Base-by-base conservation (phyloP, 2,113 vertebrate species). In the Seriola quinqueradiata region DNA sequence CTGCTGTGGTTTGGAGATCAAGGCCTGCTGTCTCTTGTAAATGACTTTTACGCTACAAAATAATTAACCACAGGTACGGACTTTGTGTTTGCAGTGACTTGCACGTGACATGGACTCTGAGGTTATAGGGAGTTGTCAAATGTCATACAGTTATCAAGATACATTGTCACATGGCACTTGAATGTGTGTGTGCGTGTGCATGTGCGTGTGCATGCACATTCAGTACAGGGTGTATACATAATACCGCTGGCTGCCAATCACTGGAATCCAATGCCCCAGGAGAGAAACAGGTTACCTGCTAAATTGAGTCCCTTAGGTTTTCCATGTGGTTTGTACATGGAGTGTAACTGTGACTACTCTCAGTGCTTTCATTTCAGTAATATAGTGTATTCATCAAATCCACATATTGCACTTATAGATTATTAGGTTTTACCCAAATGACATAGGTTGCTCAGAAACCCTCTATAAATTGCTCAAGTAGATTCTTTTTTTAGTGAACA, bases 231-330 rank as follows among this genome's bases (percentile, higher is more conserved):
- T 79, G 40, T 68, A 48, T 65, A 81, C 75, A 77, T 21, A 28
- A 58, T 76, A 68, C 70, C 75, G 66, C 55, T 21, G n/a, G 70
- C 86, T 88, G 87, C 75, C 90, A 89, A 77, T 92, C 90, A 90
- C 58, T 61, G 32, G 60, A 72, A 71, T 78, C 67, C 77, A 85
- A 72, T 86, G 65, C 69, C 78, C 68, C 28, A n/a, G 70, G 89
- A 84, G 66, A 73, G 58, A 70, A 74, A 65, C 78, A 75, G 70
- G 88, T 89, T 88, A 91, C 69, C 71, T 73, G 78, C 66, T 89
- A 87, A 91, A 92, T 87, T 88, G 85, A 93, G 84, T 89, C 88
- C 87, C 90, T 58, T 28, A 70, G 88, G 86, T 71, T 88, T 88
- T 86, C 70, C 72, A 88, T 72, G 84, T 83, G 69, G 69, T 76